phyloP scores from a whole-genome alignment of 2,888 invertebrate genomes.

The Argyresthia albistria region DNA sequence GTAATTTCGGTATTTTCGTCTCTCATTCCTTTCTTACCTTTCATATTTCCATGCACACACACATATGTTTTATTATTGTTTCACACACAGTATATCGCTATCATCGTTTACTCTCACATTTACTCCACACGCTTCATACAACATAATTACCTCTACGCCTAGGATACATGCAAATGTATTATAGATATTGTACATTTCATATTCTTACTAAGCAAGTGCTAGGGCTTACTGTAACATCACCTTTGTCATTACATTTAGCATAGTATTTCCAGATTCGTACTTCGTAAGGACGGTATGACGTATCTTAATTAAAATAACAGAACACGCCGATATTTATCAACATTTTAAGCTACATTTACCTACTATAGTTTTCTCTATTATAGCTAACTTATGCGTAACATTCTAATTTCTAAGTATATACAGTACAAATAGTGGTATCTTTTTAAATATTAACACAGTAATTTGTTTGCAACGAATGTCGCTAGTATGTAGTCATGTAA shows the following conservation, averaged over 20 bases:
- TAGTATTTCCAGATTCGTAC: constrained; percentile 38
- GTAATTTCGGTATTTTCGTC: constrained; percentile 17
- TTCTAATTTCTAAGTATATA: not conserved
- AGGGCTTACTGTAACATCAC: constrained; percentile 41
- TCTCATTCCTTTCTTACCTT: constrained; percentile 31
- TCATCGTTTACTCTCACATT: constrained; percentile 26
- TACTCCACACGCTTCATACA: not conserved
- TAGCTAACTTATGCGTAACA: constrained; percentile 45
- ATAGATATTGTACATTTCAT: not conserved
- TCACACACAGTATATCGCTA: constrained; percentile 32
- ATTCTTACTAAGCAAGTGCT: not conserved
- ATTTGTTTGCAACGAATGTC: constrained; percentile 13
- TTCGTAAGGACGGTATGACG: constrained; percentile 32
- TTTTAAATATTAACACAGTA: no score
- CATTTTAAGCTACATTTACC: constrained; percentile 3
- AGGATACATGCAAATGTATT: not conserved
- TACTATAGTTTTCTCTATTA: not conserved
- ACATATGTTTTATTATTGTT: constrained; percentile 24
- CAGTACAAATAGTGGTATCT: constrained; percentile 19
- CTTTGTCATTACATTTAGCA: constrained; percentile 44
- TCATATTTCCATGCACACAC: constrained; percentile 62
- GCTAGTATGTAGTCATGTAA: constrained; percentile 22
- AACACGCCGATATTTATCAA: constrained; percentile 53
- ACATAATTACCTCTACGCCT: not conserved
- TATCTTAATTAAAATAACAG: constrained; percentile 12